Percentiles rank a stretch among this genome's conserved stretches.
Evolutionary conservation across 2,888 invertebrate genomes (phyloP).

Genomic region (Chymomyza caudatula): DNA sequence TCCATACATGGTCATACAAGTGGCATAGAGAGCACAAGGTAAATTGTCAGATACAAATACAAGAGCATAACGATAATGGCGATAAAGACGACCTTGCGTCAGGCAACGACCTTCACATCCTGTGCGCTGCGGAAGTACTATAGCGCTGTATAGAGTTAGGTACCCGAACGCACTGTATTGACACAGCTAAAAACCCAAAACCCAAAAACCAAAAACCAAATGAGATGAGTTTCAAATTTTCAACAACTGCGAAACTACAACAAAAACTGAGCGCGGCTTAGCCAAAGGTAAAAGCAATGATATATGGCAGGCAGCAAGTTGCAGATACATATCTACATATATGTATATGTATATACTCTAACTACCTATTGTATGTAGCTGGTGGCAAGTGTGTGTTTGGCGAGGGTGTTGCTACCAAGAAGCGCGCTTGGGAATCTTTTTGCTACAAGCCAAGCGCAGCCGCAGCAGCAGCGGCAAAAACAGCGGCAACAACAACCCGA

Average conservation of each 20-base stretch:
- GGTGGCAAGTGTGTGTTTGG: conserved; percentile 7
- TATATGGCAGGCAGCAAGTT: conserved; percentile 12
- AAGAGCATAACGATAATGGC: conserved; percentile 16
- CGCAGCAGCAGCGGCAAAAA: neutral
- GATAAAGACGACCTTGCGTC: conserved; percentile 46
- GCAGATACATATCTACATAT: neutral
- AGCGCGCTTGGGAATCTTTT: conserved; percentile 65
- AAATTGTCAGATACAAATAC: neutral
- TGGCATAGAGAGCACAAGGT: neutral
- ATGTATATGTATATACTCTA: conserved; percentile 1
- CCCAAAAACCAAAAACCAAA: conserved; percentile 23
- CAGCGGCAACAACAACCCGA: neutral
- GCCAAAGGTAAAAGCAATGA: neutral
- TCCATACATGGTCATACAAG: neutral
- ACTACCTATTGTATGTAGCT: neutral
- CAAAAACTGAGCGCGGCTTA: neutral
- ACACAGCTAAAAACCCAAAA: conserved; percentile 27
- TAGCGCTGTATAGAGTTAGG: conserved; percentile 12
- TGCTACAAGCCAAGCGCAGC: conserved; percentile 60
- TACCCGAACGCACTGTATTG: conserved; percentile 17
- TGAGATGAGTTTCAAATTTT: conserved; percentile 20
- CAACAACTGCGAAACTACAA: neutral
- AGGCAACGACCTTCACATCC: conserved; percentile 61
- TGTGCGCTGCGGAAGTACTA: conserved; percentile 16
- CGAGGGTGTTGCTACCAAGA: conserved; percentile 52